Conservation (phyloP, 2,797 vertebrate species). For the Xerus rutilus region DNA sequence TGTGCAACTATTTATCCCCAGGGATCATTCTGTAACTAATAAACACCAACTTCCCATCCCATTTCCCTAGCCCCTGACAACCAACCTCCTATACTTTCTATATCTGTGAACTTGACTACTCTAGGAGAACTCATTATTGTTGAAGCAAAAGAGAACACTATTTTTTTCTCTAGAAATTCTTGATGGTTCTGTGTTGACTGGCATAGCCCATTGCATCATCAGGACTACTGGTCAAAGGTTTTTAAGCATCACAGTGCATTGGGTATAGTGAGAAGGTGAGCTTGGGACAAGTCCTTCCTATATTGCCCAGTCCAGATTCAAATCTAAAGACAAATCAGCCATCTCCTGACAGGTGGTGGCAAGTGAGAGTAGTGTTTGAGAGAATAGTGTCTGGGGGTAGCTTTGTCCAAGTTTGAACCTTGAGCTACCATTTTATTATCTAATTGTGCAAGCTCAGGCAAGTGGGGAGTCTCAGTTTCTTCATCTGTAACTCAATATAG, state of each 20-base stretch:
- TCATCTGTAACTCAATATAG: not conserved
- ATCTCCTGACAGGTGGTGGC: not conserved
- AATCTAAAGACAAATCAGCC: not conserved
- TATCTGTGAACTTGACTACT: not conserved
- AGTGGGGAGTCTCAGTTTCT: not conserved
- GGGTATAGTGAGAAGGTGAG: not conserved
- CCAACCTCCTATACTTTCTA: not conserved
- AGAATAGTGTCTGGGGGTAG: not conserved
- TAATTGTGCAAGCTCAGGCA: not conserved
- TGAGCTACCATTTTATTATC: not conserved
- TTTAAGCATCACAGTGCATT: not conserved
- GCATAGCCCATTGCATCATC: not conserved
- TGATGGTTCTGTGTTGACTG: not conserved
- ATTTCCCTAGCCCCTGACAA: not conserved
- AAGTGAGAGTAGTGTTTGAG: not conserved
- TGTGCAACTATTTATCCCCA: not conserved
- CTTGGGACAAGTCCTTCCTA: not conserved
- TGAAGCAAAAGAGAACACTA: not conserved
- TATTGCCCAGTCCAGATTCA: not conserved
- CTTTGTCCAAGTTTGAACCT: not conserved
- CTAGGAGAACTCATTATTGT: not conserved
- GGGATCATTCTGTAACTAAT: not conserved
- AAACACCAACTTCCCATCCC: not conserved
- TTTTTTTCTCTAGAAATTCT: not conserved
- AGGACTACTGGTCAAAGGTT: not conserved